These are phyloP conservation scores for Triplophysa tibetana DNA, from an alignment of 2,113 vertebrate species.

Conservation along the genomic window DNA sequence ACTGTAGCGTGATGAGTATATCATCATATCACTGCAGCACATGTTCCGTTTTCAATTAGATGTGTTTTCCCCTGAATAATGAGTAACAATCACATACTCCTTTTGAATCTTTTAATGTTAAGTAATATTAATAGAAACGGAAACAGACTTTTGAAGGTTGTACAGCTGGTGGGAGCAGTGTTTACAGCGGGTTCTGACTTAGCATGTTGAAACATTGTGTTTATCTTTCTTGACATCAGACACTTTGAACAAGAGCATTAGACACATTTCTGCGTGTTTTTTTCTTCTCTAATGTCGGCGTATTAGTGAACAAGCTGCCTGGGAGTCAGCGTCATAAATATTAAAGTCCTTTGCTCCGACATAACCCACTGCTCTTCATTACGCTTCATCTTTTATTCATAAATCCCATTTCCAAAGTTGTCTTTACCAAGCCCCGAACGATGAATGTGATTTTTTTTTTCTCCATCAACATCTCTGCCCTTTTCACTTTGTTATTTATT, in stretches of 20 bases:
- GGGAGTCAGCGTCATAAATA: conserved; percentile 69
- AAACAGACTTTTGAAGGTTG: too few species aligned
- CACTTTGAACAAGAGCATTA: conserved; percentile 20
- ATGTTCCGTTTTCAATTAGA: too few species aligned
- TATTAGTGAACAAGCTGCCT: conserved; percentile 56
- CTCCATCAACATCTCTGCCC: conserved; percentile 47
- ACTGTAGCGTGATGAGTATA: too few species aligned
- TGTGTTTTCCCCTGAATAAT: too few species aligned
- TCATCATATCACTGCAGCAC: too few species aligned
- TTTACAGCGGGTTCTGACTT: too few species aligned
- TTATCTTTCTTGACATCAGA: conserved; percentile 11
- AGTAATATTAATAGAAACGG: too few species aligned
- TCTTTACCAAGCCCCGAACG: conserved; percentile 71
- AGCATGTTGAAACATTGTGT: too few species aligned
- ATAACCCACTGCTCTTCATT: conserved; percentile 69
- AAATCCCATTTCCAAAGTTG: conserved; percentile 74
- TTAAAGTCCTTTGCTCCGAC: conserved; percentile 71
- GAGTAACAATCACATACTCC: too few species aligned
- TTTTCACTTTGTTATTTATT: conserved; percentile 69
- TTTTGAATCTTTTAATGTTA: too few species aligned
- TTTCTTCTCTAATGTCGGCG: conserved; percentile 22
- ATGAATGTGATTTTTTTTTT: conserved; percentile 69
- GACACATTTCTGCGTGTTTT: conserved; percentile 54
- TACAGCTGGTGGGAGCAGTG: too few species aligned
- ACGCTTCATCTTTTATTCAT: conserved; percentile 78